Evolutionary conservation across 1,140 invertebrate genomes (phyloP), one percentile per base, ranked within the genome.

Genomic region (Campoletis sonorensis): DNA sequence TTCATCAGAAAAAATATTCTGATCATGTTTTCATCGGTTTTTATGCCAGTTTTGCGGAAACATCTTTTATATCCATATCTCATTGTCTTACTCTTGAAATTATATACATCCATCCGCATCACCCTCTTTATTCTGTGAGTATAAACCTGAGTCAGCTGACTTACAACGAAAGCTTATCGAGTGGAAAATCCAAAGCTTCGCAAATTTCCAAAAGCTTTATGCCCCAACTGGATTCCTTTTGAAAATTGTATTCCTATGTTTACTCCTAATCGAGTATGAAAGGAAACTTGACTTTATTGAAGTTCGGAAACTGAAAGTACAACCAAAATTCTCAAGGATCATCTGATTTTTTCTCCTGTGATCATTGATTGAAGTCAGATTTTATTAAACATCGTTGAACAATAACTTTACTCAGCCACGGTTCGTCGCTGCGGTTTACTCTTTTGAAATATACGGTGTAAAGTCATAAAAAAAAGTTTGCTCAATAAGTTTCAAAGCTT

Each of bases 81-180:
- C 8, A 45, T 45, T 45, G 1, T 1, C 13, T 4, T 13, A 13
- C 11, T 15, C 23, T 23, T 26, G 21, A 15, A 27, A 10, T 23
- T 13, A 26, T 23, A 64, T 27, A 26, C 11, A 64, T 64, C 0
- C 10, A 64, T 64, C 40, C 40, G 13, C 2, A 23, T 64, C 3
- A 64, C 61, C 23, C 61, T 13, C 23, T 26, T 7, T 7, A 64
- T 23, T n/a, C 61, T 23, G 4, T 64, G 1, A 27, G 61, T 26
- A 23, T 64, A 64, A 27, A 27, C 4, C 61, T 26, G 61, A 64
- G 23, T 23, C 61, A 64, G n/a, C 61, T 64, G 8, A 64, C 61
- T 23, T 64, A 27, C 61, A 23, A 64, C 27, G 61, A 64, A 64
- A 27, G 61, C 61, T 64, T 64, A 64, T 64, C 61, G 61, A 64